Percentiles rank a stretch among this genome's conserved stretches.
Evolutionary conservation across 2,888 invertebrate genomes (phyloP).

Genomic region (Resseliella maxima): DNA sequence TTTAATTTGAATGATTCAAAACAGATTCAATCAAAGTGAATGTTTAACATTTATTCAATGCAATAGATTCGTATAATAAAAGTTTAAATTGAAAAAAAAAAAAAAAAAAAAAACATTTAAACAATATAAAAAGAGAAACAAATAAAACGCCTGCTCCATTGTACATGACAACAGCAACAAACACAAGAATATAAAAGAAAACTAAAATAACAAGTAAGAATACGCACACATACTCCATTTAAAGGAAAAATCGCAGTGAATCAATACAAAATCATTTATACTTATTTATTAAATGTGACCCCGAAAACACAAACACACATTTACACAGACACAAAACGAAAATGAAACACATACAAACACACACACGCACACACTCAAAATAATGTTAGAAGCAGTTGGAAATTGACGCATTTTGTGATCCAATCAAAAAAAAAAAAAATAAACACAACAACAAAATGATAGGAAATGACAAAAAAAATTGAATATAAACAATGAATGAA

Average conservation of each 20-base stretch:
- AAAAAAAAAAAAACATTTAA: no score
- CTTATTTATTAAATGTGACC: conserved; percentile 3
- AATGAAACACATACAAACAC: neutral
- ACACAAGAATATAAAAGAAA: neutral
- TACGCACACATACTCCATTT: conserved; percentile 18
- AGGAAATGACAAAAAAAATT: neutral
- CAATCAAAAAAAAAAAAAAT: neutral
- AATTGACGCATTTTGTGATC: neutral
- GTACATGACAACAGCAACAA: neutral
- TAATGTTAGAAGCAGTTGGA: conserved; percentile 11
- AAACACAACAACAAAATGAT: neutral
- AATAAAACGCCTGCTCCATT: neutral
- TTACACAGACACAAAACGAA: neutral
- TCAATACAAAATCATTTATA: conserved; percentile 44
- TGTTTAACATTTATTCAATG: neutral
- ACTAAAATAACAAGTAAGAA: conserved; percentile 6
- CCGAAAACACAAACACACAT: neutral
- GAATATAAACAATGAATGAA: neutral
- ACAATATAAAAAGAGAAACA: neutral
- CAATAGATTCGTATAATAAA: neutral
- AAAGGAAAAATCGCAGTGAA: neutral
- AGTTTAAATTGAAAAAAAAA: no score
- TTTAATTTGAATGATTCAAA: no score
- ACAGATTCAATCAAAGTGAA: conserved; percentile 27
- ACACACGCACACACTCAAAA: neutral